A percentile compares a stretch with the other conserved stretches of the same genome.
Evolutionary conservation across 2,888 invertebrate genomes (phyloP).

Genomic region (Scrobipalpa costella): DNA sequence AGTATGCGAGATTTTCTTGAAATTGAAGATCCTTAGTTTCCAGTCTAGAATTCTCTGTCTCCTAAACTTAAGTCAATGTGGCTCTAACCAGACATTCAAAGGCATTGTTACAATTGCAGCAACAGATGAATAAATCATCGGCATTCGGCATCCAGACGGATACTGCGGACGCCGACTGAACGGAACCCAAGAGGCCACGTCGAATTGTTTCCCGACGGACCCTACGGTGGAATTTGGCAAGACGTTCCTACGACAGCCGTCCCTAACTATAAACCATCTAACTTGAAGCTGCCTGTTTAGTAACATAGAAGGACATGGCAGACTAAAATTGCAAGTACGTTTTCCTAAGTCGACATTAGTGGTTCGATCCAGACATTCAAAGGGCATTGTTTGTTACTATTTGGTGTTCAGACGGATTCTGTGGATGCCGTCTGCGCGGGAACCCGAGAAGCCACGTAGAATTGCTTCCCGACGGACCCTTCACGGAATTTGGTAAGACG

Average conservation of each 20-base stretch:
- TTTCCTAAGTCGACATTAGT: too few species aligned
- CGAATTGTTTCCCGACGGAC: conserved; percentile 57
- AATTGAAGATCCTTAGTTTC: too few species aligned
- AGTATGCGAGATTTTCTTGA: too few species aligned
- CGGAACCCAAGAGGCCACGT: conserved; percentile 44
- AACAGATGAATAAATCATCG: conserved; percentile 29
- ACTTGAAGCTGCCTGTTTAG: background rate
- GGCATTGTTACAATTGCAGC: conserved; percentile 13
- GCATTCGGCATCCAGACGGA: conserved; percentile 33
- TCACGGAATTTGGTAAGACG: conserved; percentile 54
- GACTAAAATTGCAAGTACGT: too few species aligned
- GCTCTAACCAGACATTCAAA: conserved; percentile 12
- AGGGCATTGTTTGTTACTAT: too few species aligned
- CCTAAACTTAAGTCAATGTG: background rate
- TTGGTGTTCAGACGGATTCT: conserved; percentile 38
- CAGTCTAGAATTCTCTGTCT: background rate
- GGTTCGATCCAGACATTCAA: too few species aligned
- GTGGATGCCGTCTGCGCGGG: conserved; percentile 37
- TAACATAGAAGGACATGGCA: background rate
- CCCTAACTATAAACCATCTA: conserved; percentile 23
- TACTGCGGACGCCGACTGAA: conserved; percentile 39
- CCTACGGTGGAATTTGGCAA: conserved; percentile 53
- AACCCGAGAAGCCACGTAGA: conserved; percentile 47
- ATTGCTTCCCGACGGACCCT: conserved; percentile 55
- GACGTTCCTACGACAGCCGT: conserved; percentile 47